Evolutionary conservation across 1,140 invertebrate genomes (phyloP).

Genomic region (Centruroides sculpturatus): DNA sequence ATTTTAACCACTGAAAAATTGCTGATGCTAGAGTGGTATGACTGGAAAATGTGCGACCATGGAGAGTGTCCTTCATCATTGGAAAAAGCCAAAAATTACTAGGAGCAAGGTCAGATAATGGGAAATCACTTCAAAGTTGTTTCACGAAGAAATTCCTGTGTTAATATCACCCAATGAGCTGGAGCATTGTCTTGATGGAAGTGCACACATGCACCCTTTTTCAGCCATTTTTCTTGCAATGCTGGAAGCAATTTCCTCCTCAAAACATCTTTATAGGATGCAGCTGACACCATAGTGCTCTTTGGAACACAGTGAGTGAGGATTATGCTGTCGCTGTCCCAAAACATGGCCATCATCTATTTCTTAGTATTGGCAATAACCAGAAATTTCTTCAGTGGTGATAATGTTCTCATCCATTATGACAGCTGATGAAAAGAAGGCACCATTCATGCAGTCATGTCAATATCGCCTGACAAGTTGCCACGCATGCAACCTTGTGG

Average conservation of each 20-base stretch:
- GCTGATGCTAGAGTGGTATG: constrained; percentile 12
- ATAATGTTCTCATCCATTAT: neutral
- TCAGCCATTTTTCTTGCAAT: constrained; percentile 1
- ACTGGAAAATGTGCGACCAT: constrained; percentile 11
- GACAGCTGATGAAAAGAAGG: neutral
- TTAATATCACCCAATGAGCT: neutral
- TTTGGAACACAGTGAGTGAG: neutral
- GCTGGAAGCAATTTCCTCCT: constrained; percentile 2
- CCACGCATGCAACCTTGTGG: neutral
- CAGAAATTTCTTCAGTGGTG: neutral
- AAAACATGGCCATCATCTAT: neutral
- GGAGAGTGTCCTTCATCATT: constrained; percentile 14
- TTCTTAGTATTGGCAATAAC: neutral
- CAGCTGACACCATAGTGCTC: constrained; percentile 1
- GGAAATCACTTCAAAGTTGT: constrained; percentile 13
- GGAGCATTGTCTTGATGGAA: constrained; percentile 9
- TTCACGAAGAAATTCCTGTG: constrained; percentile 6
- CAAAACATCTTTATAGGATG: constrained; percentile 1
- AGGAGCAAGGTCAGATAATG: constrained; percentile 13
- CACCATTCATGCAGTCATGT: neutral
- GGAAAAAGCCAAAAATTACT: constrained; percentile 7
- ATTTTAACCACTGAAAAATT: constrained; percentile 9
- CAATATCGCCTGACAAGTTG: neutral
- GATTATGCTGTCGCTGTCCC: neutral
- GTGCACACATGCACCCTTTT: neutral